These are phyloP conservation scores for Lytechinus variegatus DNA, from an alignment of 35 echinoderm and acorn worm species.

Conservation along the genomic window DNA sequence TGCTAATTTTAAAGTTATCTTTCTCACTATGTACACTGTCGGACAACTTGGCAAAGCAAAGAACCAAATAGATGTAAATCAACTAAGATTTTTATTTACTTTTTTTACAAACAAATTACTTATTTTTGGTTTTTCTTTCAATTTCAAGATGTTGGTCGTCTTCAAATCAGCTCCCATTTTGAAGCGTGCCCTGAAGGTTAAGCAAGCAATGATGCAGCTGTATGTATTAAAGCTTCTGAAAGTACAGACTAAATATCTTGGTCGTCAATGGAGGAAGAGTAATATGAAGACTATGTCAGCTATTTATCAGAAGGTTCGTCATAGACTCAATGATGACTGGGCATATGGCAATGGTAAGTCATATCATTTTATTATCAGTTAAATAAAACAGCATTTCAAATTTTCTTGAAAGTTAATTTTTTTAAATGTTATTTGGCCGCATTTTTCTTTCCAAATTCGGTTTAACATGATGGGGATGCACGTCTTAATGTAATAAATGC, in stretches of 20 bases:
- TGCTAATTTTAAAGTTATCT: neutral
- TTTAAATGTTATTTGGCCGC: too few species aligned
- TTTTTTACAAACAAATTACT: neutral
- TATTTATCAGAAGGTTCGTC: slow-evolving; percentile 95
- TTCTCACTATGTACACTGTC: neutral
- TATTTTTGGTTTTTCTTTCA: slow-evolving; percentile 1
- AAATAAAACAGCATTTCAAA: neutral
- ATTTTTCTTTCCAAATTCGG: too few species aligned
- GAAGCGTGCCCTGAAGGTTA: slow-evolving; percentile 96
- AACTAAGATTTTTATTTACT: neutral
- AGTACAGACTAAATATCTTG: slow-evolving; percentile 95
- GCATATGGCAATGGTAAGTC: slow-evolving; percentile 93
- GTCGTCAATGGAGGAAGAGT: slow-evolving; percentile 96
- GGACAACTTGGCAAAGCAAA: neutral
- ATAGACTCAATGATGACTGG: slow-evolving; percentile 97
- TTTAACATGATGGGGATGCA: too few species aligned
- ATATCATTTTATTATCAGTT: neutral
- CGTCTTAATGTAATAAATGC: too few species aligned
- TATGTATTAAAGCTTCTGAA: slow-evolving; percentile 93
- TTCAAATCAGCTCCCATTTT: slow-evolving; percentile 99
- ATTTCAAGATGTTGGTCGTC: slow-evolving; percentile 90
- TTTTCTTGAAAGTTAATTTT: neutral
- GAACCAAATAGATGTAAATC: neutral
- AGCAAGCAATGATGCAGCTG: slow-evolving; percentile 96
- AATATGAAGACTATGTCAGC: slow-evolving; percentile 99